Conservation (phyloP, 1,140 invertebrate species). For the Galleria mellonella region DNA sequence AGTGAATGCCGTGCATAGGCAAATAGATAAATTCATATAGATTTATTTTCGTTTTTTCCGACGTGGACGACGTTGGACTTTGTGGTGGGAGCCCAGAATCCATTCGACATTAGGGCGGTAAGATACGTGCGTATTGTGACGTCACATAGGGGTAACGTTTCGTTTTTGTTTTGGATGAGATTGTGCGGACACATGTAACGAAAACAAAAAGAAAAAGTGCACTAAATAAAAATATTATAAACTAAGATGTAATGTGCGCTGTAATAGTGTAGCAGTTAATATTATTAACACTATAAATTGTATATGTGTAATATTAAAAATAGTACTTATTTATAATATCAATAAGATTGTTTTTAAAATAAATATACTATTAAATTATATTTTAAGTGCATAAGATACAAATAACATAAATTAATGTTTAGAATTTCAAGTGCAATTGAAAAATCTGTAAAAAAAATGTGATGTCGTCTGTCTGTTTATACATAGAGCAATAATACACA, state of each 20-base stretch:
- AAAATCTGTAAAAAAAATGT: too few relatives aligned
- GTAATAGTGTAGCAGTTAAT: constrained; percentile 13
- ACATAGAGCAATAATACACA: too few relatives aligned
- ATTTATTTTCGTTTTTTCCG: constrained; percentile 72
- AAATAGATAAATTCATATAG: constrained; percentile 5
- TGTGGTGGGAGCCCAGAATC: constrained; percentile 62
- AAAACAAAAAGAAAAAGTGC: constrained; percentile 73
- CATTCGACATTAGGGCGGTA: constrained; percentile 36
- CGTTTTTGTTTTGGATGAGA: constrained; percentile 58
- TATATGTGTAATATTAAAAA: constrained; percentile 10
- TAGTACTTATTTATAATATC: too few relatives aligned
- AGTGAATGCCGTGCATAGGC: constrained; percentile 10
- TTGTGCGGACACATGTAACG: constrained; percentile 70
- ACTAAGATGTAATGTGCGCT: constrained; percentile 23
- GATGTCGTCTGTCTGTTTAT: too few relatives aligned
- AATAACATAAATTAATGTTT: too few relatives aligned
- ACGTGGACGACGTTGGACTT: constrained; percentile 70
- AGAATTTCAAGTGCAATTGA: too few relatives aligned
- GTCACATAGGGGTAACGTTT: constrained; percentile 32
- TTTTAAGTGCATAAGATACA: too few relatives aligned
- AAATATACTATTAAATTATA: too few relatives aligned
- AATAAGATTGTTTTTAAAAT: too few relatives aligned
- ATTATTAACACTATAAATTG: constrained; percentile 17
- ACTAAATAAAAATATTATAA: constrained; percentile 67
- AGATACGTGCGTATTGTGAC: constrained; percentile 19